These are phyloP conservation scores for Glaucidium brasilianum DNA, from an alignment of 2,113 vertebrate genomes.

Conservation along the genomic window DNA sequence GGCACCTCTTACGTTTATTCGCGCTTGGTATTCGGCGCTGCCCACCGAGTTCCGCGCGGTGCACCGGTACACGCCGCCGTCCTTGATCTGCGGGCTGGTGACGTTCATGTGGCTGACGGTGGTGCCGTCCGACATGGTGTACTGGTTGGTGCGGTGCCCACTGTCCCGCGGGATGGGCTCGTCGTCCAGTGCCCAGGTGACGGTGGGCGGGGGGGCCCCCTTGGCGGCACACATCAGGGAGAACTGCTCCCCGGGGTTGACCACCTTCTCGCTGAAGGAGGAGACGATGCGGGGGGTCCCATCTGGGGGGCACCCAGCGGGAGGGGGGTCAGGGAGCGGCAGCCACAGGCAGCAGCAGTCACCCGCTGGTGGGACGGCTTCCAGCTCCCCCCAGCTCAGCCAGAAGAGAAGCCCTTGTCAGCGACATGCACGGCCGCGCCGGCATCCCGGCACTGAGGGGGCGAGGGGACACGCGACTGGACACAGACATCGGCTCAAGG, in stretches of 20 bases:
- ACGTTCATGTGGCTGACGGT: conserved; percentile 96
- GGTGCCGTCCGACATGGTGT: conserved; percentile 94
- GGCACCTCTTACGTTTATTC: conserved; percentile 99
- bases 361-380: not conserved
- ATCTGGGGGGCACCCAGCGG: conserved; percentile 73
- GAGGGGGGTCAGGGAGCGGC: not conserved
- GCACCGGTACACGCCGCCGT: conserved; percentile 98
- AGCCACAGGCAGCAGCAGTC: not conserved
- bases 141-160: conserved; percentile 92
- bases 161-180: conserved; percentile 89
- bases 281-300: conserved; percentile 94
- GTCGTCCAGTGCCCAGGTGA: conserved; percentile 97
- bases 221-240: conserved; percentile 96
- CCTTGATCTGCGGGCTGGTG: conserved; percentile 92
- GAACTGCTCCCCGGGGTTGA: conserved; percentile 94
- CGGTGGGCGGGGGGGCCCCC: conserved; percentile 92
- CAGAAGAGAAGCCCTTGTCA: fast-evolving
- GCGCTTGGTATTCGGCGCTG: conserved; percentile 99
- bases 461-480: fast-evolving
- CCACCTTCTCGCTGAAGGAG: conserved; percentile 97
- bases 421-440: fast-evolving
- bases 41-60: conserved; percentile 98
- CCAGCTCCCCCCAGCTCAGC: not conserved
- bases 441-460: not conserved
- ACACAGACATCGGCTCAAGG: fast-evolving